These are phyloP conservation scores for Spondyliosoma cantharus DNA, from an alignment of 2,797 vertebrate genomes.

Conservation along the genomic window DNA sequence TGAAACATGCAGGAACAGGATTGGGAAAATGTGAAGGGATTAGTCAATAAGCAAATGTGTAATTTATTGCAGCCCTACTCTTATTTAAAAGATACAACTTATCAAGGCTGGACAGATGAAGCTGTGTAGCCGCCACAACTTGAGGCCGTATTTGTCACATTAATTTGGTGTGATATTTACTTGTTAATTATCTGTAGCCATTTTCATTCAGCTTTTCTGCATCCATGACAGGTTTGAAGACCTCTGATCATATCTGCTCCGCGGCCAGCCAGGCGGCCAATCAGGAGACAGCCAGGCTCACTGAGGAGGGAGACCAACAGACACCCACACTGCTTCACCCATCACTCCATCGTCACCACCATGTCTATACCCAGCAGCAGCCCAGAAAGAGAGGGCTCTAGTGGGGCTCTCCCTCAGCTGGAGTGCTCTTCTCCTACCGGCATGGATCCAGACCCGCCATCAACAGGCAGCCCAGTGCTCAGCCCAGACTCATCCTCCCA, in stretches of 20 bases:
- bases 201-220: slow-evolving; percentile 6
- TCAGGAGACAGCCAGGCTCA: slow-evolving; percentile 43
- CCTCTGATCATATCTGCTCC: slow-evolving; percentile 74
- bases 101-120: background rate
- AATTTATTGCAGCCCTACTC: background rate
- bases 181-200: background rate
- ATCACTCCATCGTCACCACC: slow-evolving; percentile 30
- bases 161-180: background rate
- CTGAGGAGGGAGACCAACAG: slow-evolving; percentile 38
- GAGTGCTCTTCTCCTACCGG: slow-evolving; percentile 77
- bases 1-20: too few relatives aligned
- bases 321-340: slow-evolving; percentile 35
- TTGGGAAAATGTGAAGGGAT: background rate
- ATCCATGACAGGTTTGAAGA: slow-evolving; percentile 68
- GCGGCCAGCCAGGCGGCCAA: slow-evolving; percentile 53
- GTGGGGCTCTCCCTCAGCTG: slow-evolving; percentile 70
- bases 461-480: slow-evolving; percentile 90
- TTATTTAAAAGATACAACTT: background rate
- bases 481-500: slow-evolving; percentile 94
- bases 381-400: slow-evolving; percentile 81
- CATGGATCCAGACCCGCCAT: slow-evolving; percentile 79
- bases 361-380: slow-evolving; percentile 85
- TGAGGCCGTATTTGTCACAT: background rate
- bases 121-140: background rate
- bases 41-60: background rate